Conservation (phyloP, 2,888 invertebrate genomes). For the Mythimna ferrago region DNA sequence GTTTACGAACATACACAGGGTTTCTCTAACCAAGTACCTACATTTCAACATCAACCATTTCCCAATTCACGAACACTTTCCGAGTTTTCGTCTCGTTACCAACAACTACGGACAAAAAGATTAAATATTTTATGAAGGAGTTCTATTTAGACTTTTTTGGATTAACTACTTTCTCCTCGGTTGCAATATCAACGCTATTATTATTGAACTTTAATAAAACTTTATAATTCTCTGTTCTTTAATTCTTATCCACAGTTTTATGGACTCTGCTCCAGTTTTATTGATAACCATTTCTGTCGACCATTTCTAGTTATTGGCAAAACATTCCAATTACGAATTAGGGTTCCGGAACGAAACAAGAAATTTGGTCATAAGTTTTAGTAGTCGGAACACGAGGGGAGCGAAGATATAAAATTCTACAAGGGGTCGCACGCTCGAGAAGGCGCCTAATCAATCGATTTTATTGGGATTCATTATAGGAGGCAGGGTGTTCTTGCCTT, state of each 20-base stretch:
- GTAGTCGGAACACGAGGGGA: conserved; percentile 33
- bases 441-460: conserved; percentile 66
- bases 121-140: background rate
- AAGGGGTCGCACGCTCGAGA: conserved; percentile 63
- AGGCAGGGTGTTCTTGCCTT: conserved; percentile 38
- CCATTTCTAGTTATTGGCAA: conserved; percentile 20
- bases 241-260: background rate
- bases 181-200: background rate
- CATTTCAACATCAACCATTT: conserved; percentile 21
- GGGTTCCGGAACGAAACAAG: conserved; percentile 19
- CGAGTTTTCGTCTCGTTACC: background rate
- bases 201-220: conserved; percentile 6
- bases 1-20: conserved; percentile 16
- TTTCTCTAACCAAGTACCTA: conserved; percentile 11
- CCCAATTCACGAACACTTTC: conserved; percentile 11
- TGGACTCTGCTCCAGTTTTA: background rate
- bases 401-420: conserved; percentile 43
- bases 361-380: conserved; percentile 32
- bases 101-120: background rate
- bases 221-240: background rate
- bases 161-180: background rate
- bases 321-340: conserved; percentile 25
- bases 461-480: conserved; percentile 63
- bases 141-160: background rate
- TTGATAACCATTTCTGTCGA: conserved; percentile 7